Percentiles rank a stretch among this genome's conserved stretches.
Conservation (phyloP, 2,797 vertebrate genomes). For the Chrysocyon brachyurus region DNA sequence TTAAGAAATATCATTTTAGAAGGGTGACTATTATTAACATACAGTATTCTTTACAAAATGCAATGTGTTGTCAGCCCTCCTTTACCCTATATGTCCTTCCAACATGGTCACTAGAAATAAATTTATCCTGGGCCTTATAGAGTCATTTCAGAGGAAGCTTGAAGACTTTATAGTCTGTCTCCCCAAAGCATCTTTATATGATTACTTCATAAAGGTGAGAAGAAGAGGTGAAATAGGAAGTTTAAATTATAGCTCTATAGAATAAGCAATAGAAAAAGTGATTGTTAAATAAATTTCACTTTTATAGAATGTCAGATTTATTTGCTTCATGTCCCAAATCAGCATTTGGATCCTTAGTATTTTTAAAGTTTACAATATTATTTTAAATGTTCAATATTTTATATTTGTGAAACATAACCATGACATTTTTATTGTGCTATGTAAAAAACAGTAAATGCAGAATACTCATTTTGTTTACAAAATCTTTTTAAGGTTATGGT, state of each 20-base stretch:
- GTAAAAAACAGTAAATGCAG: not conserved
- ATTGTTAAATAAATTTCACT: slow-evolving; percentile 47
- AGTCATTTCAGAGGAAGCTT: slow-evolving; percentile 11
- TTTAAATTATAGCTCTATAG: slow-evolving; percentile 42
- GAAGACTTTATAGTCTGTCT: slow-evolving; percentile 12
- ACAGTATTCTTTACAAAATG: not conserved
- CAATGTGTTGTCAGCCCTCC: not conserved
- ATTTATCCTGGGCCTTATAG: not conserved
- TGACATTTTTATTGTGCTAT: slow-evolving; percentile 14
- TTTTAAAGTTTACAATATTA: not conserved
- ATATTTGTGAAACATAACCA: not conserved
- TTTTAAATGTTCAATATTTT: slow-evolving; percentile 55
- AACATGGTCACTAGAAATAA: not conserved
- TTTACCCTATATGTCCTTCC: not conserved
- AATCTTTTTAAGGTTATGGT: not conserved
- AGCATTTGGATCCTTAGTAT: not conserved
- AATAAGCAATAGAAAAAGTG: slow-evolving; percentile 14
- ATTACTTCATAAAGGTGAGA: slow-evolving; percentile 46
- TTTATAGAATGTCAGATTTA: slow-evolving; percentile 52
- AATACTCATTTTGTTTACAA: not conserved
- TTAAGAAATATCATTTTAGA: not conserved
- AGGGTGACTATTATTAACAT: not conserved
- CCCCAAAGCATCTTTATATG: not conserved
- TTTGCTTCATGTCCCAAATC: not conserved
- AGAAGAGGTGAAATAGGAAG: not conserved